Evolutionary conservation across 2,888 invertebrate species (phyloP).

Genomic region (Lasioglossum malachurum): DNA sequence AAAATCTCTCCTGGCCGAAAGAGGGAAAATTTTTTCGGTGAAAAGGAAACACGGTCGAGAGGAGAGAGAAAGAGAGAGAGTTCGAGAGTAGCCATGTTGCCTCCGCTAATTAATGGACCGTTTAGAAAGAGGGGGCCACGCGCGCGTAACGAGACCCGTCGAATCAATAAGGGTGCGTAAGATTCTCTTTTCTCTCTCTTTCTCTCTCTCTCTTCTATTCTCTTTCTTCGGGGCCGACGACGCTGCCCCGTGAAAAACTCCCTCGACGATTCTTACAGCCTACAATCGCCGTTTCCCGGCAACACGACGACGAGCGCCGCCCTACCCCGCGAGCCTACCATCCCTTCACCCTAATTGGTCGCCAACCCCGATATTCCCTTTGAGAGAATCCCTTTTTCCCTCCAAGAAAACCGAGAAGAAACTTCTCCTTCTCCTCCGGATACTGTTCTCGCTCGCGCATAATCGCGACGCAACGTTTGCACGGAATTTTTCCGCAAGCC

Average conservation of each 20-base stretch:
- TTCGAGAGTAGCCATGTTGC: conserved; percentile 62
- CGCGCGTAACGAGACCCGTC: conserved; percentile 72
- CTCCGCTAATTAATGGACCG: conserved; percentile 75
- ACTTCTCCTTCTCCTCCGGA: conserved; percentile 14
- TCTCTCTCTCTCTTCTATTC: conserved; percentile 53
- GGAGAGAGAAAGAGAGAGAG: neutral
- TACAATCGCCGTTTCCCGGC: conserved; percentile 79
- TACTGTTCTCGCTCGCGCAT: neutral
- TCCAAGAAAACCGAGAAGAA: conserved; percentile 33
- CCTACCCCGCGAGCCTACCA: conserved; percentile 63
- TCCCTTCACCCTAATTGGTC: conserved; percentile 77
- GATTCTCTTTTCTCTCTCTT: conserved; percentile 54
- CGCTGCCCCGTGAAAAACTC: conserved; percentile 64
- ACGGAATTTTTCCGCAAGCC: neutral
- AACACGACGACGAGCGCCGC: conserved; percentile 77
- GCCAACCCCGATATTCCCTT: conserved; percentile 67
- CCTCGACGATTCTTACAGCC: conserved; percentile 73
- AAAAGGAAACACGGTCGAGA: conserved; percentile 39
- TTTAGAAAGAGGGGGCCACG: conserved; percentile 65
- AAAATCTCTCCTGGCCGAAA: neutral
- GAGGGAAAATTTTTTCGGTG: conserved; percentile 1
- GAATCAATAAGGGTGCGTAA: conserved; percentile 79
- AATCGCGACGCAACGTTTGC: neutral
- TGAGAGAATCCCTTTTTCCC: conserved; percentile 49
- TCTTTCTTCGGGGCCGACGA: conserved; percentile 34